Evolutionary conservation across 2,113 vertebrate species (phyloP).

Genomic region (Callionymus lyra): DNA sequence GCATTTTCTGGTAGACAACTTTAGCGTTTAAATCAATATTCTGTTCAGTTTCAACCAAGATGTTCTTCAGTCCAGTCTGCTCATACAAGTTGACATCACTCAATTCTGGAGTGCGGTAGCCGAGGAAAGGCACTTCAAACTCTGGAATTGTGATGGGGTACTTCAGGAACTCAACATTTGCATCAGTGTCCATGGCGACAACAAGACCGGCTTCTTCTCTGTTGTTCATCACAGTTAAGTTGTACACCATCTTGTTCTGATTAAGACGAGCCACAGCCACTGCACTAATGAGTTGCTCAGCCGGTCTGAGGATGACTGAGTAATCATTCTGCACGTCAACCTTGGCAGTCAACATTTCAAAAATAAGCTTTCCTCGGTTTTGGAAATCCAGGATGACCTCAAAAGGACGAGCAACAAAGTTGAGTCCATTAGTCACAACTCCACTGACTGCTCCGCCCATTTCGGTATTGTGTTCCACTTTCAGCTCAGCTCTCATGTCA

Average conservation of each 20-base stretch:
- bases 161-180: conserved; percentile 81
- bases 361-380: conserved; percentile 77
- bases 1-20: conserved; percentile 78
- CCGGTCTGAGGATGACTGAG: conserved; percentile 61
- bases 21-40: conserved; percentile 74
- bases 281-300: conserved; percentile 70
- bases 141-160: conserved; percentile 75
- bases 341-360: conserved; percentile 70
- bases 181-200: conserved; percentile 70
- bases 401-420: conserved; percentile 54
- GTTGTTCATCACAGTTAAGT: conserved; percentile 71
- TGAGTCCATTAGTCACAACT: conserved; percentile 70
- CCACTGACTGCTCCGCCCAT: conserved; percentile 69
- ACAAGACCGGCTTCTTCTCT: conserved; percentile 63
- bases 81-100: conserved; percentile 79
- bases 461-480: conserved; percentile 69
- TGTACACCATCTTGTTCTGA: conserved; percentile 76
- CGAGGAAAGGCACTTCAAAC: conserved; percentile 62
- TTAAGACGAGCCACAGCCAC: conserved; percentile 72
- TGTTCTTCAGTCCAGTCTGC: conserved; percentile 67
- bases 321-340: conserved; percentile 84
- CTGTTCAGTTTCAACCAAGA: conserved; percentile 79
- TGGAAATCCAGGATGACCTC: conserved; percentile 66
- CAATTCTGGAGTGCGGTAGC: conserved; percentile 64
- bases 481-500: conserved; percentile 68